Percentiles rank a stretch among this genome's conserved stretches.
Evolutionary conservation across 1,140 invertebrate species (phyloP).

Genomic region (Cepaea nemoralis): DNA sequence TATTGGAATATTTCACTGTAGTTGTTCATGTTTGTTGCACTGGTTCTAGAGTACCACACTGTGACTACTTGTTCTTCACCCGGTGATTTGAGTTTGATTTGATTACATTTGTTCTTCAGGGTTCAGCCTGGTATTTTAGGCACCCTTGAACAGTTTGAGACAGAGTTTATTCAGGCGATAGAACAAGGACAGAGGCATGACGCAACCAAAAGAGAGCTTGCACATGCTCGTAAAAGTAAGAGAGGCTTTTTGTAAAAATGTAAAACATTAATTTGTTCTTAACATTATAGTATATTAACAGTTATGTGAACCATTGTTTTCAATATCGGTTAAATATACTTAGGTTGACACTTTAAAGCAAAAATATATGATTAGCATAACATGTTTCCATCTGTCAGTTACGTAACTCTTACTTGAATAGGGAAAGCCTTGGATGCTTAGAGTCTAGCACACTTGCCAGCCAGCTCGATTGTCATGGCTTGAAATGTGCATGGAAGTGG

Average conservation of each 20-base stretch:
- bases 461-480: too few relatives aligned
- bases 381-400: too few relatives aligned
- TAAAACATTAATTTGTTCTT: neutral
- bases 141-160: conserved; percentile 51
- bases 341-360: too few relatives aligned
- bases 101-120: conserved; percentile 51
- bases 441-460: too few relatives aligned
- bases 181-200: conserved; percentile 66
- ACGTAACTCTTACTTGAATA: too few relatives aligned
- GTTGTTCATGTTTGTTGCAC: neutral
- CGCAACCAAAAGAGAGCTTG: conserved; percentile 68
- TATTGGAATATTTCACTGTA: conserved; percentile 1
- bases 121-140: conserved; percentile 66
- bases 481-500: too few relatives aligned
- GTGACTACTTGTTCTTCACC: neutral
- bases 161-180: conserved; percentile 59
- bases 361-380: too few relatives aligned
- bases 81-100: neutral
- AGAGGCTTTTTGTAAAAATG: neutral
- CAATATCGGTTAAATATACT: too few relatives aligned
- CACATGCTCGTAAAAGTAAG: conserved; percentile 67
- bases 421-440: too few relatives aligned
- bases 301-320: too few relatives aligned
- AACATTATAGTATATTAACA: too few relatives aligned
- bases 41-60: neutral